A percentile compares a stretch with the other conserved stretches of the same genome.
Conservation (phyloP, 2,113 vertebrate genomes). For the Hippocampus guttulatus region DNA sequence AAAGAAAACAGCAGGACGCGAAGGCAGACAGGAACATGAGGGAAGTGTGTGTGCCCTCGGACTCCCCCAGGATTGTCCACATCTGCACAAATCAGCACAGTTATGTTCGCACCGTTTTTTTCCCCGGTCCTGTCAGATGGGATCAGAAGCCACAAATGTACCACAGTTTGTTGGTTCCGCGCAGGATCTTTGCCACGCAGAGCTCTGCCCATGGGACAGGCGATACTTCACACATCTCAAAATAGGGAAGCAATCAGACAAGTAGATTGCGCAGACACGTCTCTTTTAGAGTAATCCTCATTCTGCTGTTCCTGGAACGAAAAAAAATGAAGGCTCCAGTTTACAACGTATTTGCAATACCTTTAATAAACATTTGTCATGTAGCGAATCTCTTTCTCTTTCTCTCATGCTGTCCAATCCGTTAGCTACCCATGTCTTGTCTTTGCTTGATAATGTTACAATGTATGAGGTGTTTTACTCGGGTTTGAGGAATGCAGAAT, state of each 20-base stretch:
- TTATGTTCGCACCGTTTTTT: slow-evolving; percentile 55
- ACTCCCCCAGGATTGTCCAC: slow-evolving; percentile 58
- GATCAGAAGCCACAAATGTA: slow-evolving; percentile 58
- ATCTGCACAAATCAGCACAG: slow-evolving; percentile 65
- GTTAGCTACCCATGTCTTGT: slow-evolving; percentile 15
- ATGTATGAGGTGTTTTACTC: slow-evolving; percentile 46
- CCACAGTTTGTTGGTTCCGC: slow-evolving; percentile 41
- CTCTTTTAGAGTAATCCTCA: not conserved
- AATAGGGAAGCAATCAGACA: slow-evolving; percentile 11
- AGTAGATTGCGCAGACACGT: slow-evolving; percentile 1
- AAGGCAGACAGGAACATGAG: slow-evolving; percentile 46
- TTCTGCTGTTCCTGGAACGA: not conserved
- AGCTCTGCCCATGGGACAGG: slow-evolving; percentile 42
- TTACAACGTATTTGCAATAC: not conserved
- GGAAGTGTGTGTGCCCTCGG: slow-evolving; percentile 38
- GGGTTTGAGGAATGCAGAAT: slow-evolving; percentile 51
- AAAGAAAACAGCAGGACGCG: no score
- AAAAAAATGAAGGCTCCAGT: not conserved
- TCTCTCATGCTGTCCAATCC: not conserved
- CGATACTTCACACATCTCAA: slow-evolving; percentile 19
- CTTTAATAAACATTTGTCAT: not conserved
- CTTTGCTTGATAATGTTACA: slow-evolving; percentile 46
- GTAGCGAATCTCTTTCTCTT: not conserved
- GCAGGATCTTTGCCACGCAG: slow-evolving; percentile 47
- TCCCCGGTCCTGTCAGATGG: slow-evolving; percentile 59